Evolutionary conservation across 2,888 invertebrate genomes (phyloP).

Genomic region (Netelia virgata): DNA sequence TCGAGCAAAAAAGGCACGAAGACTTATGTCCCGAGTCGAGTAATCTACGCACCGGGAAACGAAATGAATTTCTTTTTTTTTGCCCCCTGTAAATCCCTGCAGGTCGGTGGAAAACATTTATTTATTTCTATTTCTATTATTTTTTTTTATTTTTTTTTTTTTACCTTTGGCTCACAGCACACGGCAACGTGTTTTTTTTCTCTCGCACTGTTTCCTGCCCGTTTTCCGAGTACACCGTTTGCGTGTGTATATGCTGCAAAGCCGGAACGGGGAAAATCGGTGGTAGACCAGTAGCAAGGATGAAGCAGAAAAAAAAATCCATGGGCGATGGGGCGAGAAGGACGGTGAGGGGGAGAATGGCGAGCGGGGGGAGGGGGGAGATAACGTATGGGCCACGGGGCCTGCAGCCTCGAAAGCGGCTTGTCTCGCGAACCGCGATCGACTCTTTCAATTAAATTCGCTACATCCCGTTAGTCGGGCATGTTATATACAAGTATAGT

Average conservation of each 20-base stretch:
- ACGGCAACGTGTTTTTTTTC: slow-evolving; percentile 43
- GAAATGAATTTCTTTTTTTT: slow-evolving; percentile 72
- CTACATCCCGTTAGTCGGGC: slow-evolving; percentile 64
- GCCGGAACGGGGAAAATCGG: slow-evolving; percentile 29
- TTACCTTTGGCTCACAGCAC: slow-evolving; percentile 52
- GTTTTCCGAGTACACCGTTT: slow-evolving; percentile 41
- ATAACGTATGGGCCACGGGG: slow-evolving; percentile 69
- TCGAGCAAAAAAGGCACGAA: background rate
- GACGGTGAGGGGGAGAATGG: background rate
- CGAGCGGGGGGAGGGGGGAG: slow-evolving; percentile 3
- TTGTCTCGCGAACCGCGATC: slow-evolving; percentile 75
- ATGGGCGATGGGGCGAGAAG: slow-evolving; percentile 51
- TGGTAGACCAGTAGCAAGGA: slow-evolving; percentile 22
- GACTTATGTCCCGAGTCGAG: slow-evolving; percentile 11
- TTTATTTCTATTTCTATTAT: slow-evolving; percentile 53
- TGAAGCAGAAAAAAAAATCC: background rate
- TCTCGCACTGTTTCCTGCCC: slow-evolving; percentile 54
- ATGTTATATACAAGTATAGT: slow-evolving; percentile 64
- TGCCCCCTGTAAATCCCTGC: slow-evolving; percentile 77
- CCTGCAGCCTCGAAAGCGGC: slow-evolving; percentile 64
- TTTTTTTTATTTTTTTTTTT: slow-evolving; percentile 48
- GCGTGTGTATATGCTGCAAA: slow-evolving; percentile 25
- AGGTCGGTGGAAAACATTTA: slow-evolving; percentile 58
- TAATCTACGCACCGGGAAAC: slow-evolving; percentile 68
- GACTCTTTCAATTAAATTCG: slow-evolving; percentile 76